Conservation (phyloP, 2,888 invertebrate species). For the Synanthedon tipuliformis region DNA sequence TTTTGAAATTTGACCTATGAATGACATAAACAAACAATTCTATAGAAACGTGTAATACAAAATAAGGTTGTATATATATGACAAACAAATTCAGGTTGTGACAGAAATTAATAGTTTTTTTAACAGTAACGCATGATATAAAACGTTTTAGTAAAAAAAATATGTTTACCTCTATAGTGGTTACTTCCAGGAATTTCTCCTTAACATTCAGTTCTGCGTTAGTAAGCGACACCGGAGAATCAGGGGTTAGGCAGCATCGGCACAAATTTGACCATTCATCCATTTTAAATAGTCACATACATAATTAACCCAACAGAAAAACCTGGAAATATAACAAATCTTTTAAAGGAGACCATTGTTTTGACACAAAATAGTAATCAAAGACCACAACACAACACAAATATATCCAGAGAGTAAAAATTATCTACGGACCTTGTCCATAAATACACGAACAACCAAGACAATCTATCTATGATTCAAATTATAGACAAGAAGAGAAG, state of each 20-base stretch:
- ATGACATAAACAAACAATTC: neutral
- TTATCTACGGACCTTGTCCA: slow-evolving; percentile 69
- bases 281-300: slow-evolving; percentile 43
- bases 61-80: neutral
- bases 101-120: too few species aligned
- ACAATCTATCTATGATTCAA: slow-evolving; percentile 60
- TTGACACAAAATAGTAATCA: slow-evolving; percentile 46
- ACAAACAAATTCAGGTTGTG: too few species aligned
- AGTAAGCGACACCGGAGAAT: slow-evolving; percentile 50
- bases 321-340: slow-evolving; percentile 42
- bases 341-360: slow-evolving; percentile 40
- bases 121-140: too few species aligned
- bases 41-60: neutral
- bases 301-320: slow-evolving; percentile 34
- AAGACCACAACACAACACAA: slow-evolving; percentile 43
- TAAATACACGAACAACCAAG: slow-evolving; percentile 25
- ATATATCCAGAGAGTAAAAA: slow-evolving; percentile 63
- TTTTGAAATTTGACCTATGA: neutral
- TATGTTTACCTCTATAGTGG: slow-evolving; percentile 45
- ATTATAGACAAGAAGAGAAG: slow-evolving; percentile 56
- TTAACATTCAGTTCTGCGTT: slow-evolving; percentile 39
- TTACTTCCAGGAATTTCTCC: slow-evolving; percentile 50
- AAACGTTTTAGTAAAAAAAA: neutral
- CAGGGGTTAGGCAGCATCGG: slow-evolving; percentile 56
- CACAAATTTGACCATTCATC: slow-evolving; percentile 59